Base-by-base conservation (phyloP, 1,140 invertebrate species). In the Drosophila mayri region DNA sequence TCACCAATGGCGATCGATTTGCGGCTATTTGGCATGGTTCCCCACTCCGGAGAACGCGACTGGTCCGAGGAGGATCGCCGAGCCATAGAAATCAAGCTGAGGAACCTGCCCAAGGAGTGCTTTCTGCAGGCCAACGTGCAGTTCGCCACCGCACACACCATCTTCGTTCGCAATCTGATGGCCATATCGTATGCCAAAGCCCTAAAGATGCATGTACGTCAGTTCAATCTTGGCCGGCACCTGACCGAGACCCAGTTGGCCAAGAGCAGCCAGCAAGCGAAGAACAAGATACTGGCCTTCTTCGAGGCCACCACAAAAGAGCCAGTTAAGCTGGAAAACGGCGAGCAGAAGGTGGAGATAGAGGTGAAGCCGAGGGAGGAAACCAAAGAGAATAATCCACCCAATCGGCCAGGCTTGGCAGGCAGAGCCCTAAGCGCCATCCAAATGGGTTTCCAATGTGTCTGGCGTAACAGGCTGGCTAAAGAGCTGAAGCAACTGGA, bases 1-100 rank as follows among this genome's bases (percentile, higher is more conserved):
- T 54, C 72, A 11, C 47, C 72, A 0, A 3, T 74, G 14, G 58
- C 76, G 5, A 20, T 77, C 0, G 84, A 87, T 43, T 20, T 87
- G 18, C 68, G 84, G 1, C 9, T 87, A 0, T 1, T 37, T 1
- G 66, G 62, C 4, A 2, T 52, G n/a, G n/a, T 68, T 0, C 66
- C 66, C 2, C 3, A 37, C 0, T 11, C 20, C 9, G 66, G 66
- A 0, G 66, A 52, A 7, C 37, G 37, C 7, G 11, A 5, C n/a
- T 70, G 66, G 66, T 14, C n/a, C 0, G 14, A 66, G 4, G 30
- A 28, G 16, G 37, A 66, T 4, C 16, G 35, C 12, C 7, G 0
- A 0, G 12, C 4, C 9, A 18, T 52, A 0, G 37, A 43, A 7
- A 0, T 22, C 0, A n/a, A 8, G 30, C 28, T 70, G 9, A 4